Evolutionary conservation across 2,797 vertebrate species (phyloP).

Genomic region (Lateolabrax maculatus): DNA sequence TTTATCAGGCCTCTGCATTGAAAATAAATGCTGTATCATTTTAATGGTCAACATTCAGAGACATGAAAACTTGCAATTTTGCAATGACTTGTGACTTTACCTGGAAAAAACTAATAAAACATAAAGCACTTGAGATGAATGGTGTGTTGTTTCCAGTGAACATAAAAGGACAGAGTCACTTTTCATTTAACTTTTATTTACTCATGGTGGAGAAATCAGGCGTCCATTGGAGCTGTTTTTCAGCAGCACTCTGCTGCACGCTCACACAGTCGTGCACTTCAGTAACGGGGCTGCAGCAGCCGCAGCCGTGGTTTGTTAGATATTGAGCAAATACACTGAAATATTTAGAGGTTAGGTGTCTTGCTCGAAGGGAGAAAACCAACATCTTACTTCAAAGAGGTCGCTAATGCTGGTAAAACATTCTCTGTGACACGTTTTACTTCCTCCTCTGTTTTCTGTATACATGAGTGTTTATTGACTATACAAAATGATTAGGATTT

Average conservation of each 20-base stretch:
- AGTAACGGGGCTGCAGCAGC: slow-evolving; percentile 7
- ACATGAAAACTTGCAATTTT: background rate
- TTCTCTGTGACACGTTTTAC: slow-evolving; percentile 6
- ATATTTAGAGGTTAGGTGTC: slow-evolving; percentile 70
- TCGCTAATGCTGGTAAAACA: slow-evolving; percentile 1
- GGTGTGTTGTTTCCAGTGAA: background rate
- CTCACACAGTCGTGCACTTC: background rate
- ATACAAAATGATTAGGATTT: background rate
- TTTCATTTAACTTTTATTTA: slow-evolving; percentile 44
- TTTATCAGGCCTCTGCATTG: background rate
- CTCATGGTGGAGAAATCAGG: slow-evolving; percentile 52
- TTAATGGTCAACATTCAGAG: background rate
- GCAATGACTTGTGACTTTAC: background rate
- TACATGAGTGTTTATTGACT: background rate
- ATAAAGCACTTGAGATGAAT: background rate
- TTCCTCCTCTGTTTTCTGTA: slow-evolving; percentile 18
- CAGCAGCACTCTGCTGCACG: background rate
- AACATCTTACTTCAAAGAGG: slow-evolving; percentile 33
- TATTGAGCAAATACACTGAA: slow-evolving; percentile 63
- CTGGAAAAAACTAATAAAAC: background rate
- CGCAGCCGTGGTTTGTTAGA: slow-evolving; percentile 38
- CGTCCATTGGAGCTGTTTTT: slow-evolving; percentile 8
- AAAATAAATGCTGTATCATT: background rate
- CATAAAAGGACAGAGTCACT: background rate
- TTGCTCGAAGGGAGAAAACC: slow-evolving; percentile 23